phyloP scores from a whole-genome alignment of 2,888 invertebrate genomes.

The Epinotia brunnichana region DNA sequence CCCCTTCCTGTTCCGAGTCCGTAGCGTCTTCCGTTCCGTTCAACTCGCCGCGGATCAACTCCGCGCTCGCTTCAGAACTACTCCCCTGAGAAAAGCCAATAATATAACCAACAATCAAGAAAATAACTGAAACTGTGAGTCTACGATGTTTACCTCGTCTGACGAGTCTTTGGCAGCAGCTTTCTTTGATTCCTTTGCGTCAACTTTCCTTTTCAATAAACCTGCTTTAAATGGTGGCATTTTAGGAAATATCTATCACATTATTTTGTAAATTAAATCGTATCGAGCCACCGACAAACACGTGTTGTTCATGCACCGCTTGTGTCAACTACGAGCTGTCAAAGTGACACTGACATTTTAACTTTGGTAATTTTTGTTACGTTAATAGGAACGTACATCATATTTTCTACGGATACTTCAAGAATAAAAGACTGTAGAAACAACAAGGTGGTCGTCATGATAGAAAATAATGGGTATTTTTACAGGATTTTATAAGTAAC shows the following conservation, averaged over 20 bases:
- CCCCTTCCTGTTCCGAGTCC: conserved; percentile 76
- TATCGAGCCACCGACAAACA: conserved; percentile 22
- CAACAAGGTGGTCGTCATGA: too few species aligned
- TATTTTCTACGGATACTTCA: background rate
- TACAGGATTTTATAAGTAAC: background rate
- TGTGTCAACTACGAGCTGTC: conserved; percentile 9
- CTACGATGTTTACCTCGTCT: conserved; percentile 54
- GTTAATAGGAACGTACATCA: background rate
- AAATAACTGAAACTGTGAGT: conserved; percentile 19
- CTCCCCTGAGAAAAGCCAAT: conserved; percentile 48
- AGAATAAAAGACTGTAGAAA: background rate
- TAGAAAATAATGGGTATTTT: background rate
- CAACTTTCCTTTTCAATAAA: conserved; percentile 69
- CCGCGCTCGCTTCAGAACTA: conserved; percentile 54
- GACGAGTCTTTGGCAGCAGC: conserved; percentile 46
- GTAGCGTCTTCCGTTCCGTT: conserved; percentile 64
- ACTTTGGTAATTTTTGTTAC: background rate
- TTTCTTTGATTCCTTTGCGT: conserved; percentile 49
- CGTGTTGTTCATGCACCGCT: conserved; percentile 36
- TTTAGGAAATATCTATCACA: conserved; percentile 47
- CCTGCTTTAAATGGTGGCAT: conserved; percentile 76
- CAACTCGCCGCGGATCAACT: conserved; percentile 62
- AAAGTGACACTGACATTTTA: conserved; percentile 30
- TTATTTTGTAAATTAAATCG: conserved; percentile 27
- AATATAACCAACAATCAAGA: conserved; percentile 39